Conservation (phyloP, 2,797 vertebrate species). For the Phalanger gymnotis region DNA sequence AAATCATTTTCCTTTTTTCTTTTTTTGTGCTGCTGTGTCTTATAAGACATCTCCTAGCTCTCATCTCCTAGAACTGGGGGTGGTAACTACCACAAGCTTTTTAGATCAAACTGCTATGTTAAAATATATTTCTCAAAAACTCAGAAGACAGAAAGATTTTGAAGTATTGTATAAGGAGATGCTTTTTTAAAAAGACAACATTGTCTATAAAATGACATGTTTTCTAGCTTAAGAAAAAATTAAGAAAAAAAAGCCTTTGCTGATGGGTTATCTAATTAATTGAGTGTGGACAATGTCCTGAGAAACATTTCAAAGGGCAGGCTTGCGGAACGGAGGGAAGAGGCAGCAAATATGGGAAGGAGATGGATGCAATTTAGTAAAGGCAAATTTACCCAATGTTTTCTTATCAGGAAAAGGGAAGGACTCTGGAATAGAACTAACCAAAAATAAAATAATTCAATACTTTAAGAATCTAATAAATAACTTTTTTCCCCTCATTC, state of each 20-base stretch:
- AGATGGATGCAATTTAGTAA: not conserved
- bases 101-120: conserved; percentile 11
- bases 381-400: not conserved
- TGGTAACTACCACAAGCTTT: conserved; percentile 42
- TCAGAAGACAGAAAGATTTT: conserved; percentile 53
- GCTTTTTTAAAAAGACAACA: conserved; percentile 65
- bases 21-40: not conserved
- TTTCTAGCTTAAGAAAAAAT: conserved; percentile 36
- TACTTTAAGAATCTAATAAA: not conserved
- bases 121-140: conserved; percentile 36
- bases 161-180: conserved; percentile 54
- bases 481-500: not conserved
- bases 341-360: not conserved
- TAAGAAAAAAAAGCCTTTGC: not conserved
- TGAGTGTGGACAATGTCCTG: conserved; percentile 24
- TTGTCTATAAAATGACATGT: conserved; percentile 32
- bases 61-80: not conserved
- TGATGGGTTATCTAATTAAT: conserved; percentile 31
- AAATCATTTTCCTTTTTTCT: conserved; percentile 32
- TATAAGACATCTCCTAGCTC: conserved; percentile 7
- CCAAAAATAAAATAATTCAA: not conserved
- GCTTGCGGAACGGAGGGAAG: not conserved
- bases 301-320: not conserved
- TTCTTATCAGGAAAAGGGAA: not conserved
- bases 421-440: not conserved